phyloP scores from a whole-genome alignment of 2,797 vertebrate genomes.

The Danio choprae region DNA sequence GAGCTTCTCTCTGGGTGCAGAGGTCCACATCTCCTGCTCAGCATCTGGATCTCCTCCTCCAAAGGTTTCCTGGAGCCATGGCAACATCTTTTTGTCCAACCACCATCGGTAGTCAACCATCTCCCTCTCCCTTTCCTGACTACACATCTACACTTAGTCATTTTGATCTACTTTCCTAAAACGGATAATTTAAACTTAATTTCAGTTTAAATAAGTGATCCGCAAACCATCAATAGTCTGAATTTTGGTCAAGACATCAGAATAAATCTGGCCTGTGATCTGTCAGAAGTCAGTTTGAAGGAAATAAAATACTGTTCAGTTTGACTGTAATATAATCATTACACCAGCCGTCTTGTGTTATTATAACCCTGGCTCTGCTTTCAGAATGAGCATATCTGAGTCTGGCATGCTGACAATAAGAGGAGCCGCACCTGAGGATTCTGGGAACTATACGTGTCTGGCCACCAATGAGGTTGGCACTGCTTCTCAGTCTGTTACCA shows the following conservation, averaged over 20 bases:
- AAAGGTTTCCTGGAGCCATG: constrained; percentile 82
- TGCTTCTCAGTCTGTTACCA: constrained; percentile 74
- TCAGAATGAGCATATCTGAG: constrained; percentile 80
- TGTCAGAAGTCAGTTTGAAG: constrained; percentile 1
- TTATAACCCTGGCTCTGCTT: constrained; percentile 38
- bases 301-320: background rate
- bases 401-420: constrained; percentile 82
- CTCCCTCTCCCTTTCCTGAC: background rate
- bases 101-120: constrained; percentile 77
- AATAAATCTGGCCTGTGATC: constrained; percentile 15
- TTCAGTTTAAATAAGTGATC: constrained; percentile 3
- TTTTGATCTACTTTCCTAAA: constrained; percentile 30
- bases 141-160: constrained; percentile 13
- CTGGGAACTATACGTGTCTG: constrained; percentile 90
- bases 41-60: constrained; percentile 84
- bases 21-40: constrained; percentile 85
- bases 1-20: constrained; percentile 81
- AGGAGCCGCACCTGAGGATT: constrained; percentile 83
- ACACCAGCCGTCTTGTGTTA: constrained; percentile 1
- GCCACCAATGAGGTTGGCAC: constrained; percentile 83
- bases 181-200: constrained; percentile 21
- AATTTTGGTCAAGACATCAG: constrained; percentile 12
- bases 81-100: constrained; percentile 79
- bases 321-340: constrained; percentile 26
- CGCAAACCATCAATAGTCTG: constrained; percentile 16